These are phyloP conservation scores for Cladopsammia gracilis DNA, from an alignment of 64 coral and sea anemone genomes.

Conservation along the genomic window DNA sequence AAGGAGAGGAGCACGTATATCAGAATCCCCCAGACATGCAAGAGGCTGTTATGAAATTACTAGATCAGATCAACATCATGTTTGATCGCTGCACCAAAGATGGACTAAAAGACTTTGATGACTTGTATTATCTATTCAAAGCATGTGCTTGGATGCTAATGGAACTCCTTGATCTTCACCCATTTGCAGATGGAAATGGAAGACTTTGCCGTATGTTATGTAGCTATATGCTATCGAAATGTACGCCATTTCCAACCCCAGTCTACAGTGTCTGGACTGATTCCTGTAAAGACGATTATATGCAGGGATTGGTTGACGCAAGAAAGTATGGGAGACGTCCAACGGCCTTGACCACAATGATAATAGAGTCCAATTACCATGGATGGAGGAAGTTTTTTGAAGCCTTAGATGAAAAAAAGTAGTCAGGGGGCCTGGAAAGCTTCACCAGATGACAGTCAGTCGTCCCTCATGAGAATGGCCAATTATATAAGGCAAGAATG, in stretches of 20 bases:
- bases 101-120: slow-evolving; percentile 13
- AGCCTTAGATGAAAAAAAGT: not conserved
- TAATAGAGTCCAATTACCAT: slow-evolving; percentile 78
- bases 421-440: no score
- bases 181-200: slow-evolving; percentile 93
- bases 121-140: slow-evolving; percentile 71
- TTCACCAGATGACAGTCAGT: no score
- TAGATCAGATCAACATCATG: slow-evolving; percentile 71
- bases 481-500: no score
- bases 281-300: slow-evolving; percentile 72
- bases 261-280: slow-evolving; percentile 86
- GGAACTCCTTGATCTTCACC: slow-evolving; percentile 91
- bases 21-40: slow-evolving; percentile 71
- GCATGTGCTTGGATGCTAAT: slow-evolving; percentile 65
- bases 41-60: slow-evolving; percentile 14
- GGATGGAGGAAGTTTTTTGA: slow-evolving; percentile 72
- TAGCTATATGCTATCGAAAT: slow-evolving; percentile 65
- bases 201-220: slow-evolving; percentile 79
- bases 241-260: slow-evolving; percentile 78
- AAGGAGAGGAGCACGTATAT: slow-evolving; percentile 71
- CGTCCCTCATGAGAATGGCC: no score
- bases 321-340: slow-evolving; percentile 54
- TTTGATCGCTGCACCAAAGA: slow-evolving; percentile 28
- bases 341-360: slow-evolving; percentile 71
- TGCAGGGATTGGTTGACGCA: slow-evolving; percentile 55